A percentile compares a stretch with the other conserved stretches of the same genome.
Evolutionary conservation across 2,888 invertebrate genomes (phyloP).

Genomic region (Spisula subtruncata): DNA sequence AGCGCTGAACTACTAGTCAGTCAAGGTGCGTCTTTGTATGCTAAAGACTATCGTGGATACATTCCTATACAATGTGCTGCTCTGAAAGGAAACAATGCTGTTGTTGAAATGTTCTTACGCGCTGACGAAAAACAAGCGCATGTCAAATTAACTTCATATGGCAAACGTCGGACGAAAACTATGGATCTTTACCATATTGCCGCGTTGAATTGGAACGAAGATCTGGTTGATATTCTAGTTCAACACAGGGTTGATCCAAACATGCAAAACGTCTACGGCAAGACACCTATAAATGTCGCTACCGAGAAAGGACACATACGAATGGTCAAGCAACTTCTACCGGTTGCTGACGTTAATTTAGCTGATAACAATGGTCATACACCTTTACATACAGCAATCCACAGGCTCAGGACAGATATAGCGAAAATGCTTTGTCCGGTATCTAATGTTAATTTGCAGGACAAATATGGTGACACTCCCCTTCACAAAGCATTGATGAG

Average conservation of each 20-base stretch:
- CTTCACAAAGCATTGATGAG: slow-evolving; percentile 23
- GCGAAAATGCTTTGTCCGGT: slow-evolving; percentile 9
- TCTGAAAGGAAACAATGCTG: background rate
- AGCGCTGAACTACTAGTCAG: background rate
- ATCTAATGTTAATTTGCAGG: background rate
- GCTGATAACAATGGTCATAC: slow-evolving; percentile 32
- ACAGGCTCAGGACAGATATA: background rate
- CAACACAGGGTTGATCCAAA: background rate
- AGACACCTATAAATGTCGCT: background rate
- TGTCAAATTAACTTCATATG: slow-evolving; percentile 15
- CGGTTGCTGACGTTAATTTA: background rate
- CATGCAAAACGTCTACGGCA: background rate
- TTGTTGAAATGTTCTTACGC: background rate
- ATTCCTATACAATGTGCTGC: slow-evolving; percentile 18
- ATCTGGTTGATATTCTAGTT: background rate
- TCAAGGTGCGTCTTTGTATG: slow-evolving; percentile 10
- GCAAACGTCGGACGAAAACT: background rate
- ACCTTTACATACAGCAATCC: slow-evolving; percentile 47
- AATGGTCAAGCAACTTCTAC: background rate
- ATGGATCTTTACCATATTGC: background rate
- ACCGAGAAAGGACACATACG: background rate
- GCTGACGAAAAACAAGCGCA: background rate
- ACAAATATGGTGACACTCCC: slow-evolving; percentile 36
- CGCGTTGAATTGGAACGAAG: background rate
- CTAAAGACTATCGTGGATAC: slow-evolving; percentile 18